Percentiles rank a stretch among this genome's conserved stretches.
Conservation (phyloP, 1,140 invertebrate genomes). For the Zaprionus taronus region DNA sequence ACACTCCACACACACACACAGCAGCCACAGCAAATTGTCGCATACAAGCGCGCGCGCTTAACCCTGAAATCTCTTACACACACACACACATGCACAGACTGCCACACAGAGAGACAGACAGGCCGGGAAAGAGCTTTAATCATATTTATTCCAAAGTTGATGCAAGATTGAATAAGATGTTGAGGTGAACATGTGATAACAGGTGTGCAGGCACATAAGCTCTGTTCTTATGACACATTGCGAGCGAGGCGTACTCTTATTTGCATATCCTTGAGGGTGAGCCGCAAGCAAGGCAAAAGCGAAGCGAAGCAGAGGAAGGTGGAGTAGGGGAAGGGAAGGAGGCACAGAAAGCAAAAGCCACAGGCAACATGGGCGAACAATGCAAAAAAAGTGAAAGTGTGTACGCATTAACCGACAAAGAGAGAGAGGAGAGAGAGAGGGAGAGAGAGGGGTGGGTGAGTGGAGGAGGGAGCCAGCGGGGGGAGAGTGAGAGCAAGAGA, state of each 20-base stretch:
- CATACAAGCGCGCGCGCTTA: slow-evolving; percentile 17
- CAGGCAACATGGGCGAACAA: neutral
- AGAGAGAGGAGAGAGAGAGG: neutral
- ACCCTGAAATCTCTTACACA: slow-evolving; percentile 25
- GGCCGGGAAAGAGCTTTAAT: slow-evolving; percentile 36
- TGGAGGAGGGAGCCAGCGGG: slow-evolving; percentile 1
- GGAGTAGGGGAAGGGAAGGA: neutral
- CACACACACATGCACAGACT: neutral
- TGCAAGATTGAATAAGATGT: slow-evolving; percentile 42
- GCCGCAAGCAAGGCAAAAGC: slow-evolving; percentile 4
- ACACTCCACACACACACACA: neutral
- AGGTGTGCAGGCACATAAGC: slow-evolving; percentile 67
- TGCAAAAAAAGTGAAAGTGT: slow-evolving; percentile 58
- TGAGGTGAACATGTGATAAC: slow-evolving; percentile 55
- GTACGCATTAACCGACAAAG: slow-evolving; percentile 7
- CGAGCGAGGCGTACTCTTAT: slow-evolving; percentile 6
- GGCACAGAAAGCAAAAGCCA: slow-evolving; percentile 1
- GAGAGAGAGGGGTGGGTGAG: neutral
- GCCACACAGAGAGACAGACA: neutral
- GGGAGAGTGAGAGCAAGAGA: slow-evolving; percentile 16
- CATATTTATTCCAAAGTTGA: slow-evolving; percentile 26
- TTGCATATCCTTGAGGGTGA: slow-evolving; percentile 57
- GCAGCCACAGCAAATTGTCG: slow-evolving; percentile 7
- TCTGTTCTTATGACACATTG: slow-evolving; percentile 63
- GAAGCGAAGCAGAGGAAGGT: neutral